Conservation (phyloP, 1,140 invertebrate species). For the Heterodera schachtii region DNA sequence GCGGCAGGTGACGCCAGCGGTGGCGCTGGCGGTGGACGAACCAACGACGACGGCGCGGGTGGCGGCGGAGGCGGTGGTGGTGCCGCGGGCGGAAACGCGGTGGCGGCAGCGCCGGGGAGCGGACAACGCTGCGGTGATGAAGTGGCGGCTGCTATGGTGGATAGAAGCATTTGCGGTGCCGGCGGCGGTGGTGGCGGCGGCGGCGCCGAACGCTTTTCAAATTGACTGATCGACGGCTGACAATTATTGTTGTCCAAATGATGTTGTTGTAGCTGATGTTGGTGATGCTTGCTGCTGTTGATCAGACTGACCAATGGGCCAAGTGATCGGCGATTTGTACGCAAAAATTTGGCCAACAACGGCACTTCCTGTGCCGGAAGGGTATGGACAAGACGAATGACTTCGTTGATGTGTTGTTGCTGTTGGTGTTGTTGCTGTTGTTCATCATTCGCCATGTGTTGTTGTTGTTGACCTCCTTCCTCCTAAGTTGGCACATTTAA, state of each 20-base stretch:
- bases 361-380: not conserved
- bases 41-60: constrained; percentile 24
- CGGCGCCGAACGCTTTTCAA: not conserved
- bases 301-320: not conserved
- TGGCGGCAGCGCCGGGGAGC: no score
- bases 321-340: not conserved
- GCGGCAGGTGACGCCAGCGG: constrained; percentile 66
- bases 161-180: not conserved
- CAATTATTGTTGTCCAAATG: not conserved
- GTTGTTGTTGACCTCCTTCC: not conserved
- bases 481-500: no score
- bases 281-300: not conserved
- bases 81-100: constrained; percentile 3
- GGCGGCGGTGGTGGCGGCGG: not conserved
- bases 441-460: not conserved
- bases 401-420: not conserved
- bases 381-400: not conserved
- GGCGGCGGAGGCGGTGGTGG: constrained; percentile 22
- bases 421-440: not conserved
- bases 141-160: not conserved
- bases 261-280: not conserved
- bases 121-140: no score
- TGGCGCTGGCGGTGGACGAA: constrained; percentile 59
- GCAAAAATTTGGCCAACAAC: not conserved
- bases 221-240: not conserved